Conservation (phyloP, 2,797 vertebrate genomes). For the Xenops minutus region DNA sequence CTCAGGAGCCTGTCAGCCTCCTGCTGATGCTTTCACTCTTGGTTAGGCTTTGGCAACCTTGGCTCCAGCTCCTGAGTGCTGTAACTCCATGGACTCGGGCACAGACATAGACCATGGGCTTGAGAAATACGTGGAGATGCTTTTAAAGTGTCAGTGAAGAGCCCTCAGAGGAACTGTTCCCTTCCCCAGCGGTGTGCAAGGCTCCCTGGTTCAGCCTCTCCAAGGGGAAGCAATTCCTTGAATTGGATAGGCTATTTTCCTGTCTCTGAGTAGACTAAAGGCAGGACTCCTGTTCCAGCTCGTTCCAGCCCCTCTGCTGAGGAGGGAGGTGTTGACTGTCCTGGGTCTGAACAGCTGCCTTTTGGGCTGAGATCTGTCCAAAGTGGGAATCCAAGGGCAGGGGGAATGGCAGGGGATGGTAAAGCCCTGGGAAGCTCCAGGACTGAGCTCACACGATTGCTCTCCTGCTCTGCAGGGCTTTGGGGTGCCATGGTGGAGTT, state of each 20-base stretch:
- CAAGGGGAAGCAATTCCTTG: background rate
- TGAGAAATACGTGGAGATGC: accelerated
- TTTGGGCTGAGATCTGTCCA: background rate
- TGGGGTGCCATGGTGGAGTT: accelerated
- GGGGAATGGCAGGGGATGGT: background rate
- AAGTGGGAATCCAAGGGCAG: background rate
- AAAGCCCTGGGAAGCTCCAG: background rate
- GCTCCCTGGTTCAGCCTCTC: background rate
- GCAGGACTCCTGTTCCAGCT: background rate
- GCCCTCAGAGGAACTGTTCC: background rate
- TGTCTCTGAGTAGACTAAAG: accelerated
- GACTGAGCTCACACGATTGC: background rate
- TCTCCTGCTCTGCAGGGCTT: background rate
- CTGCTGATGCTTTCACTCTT: accelerated
- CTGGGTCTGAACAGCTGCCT: background rate
- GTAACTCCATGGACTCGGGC: accelerated
- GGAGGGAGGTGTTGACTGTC: background rate
- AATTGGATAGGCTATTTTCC: background rate
- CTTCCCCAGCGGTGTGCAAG: background rate
- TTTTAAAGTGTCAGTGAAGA: background rate
- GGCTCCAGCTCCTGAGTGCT: background rate
- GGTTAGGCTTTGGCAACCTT: background rate
- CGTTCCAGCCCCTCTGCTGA: accelerated
- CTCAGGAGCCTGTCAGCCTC: accelerated
- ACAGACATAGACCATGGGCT: accelerated